phyloP scores from a whole-genome alignment of 1,140 invertebrate species.

The Parasteatoda tepidariorum region DNA sequence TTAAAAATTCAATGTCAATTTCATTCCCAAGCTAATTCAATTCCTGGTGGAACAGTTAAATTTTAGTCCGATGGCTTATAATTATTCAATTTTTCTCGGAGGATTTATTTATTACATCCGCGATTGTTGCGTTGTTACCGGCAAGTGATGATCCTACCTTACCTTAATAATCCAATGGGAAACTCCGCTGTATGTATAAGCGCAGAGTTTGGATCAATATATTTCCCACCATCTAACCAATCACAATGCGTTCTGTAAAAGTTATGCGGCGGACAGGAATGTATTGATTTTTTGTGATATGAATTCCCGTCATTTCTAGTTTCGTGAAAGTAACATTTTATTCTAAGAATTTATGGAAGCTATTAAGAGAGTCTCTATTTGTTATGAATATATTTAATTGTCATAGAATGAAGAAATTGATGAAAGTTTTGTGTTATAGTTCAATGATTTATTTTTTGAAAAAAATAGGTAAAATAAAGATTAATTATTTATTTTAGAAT shows the following conservation, averaged over 20 bases:
- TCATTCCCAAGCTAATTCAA: not conserved
- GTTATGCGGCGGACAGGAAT: not conserved
- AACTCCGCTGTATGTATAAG: not conserved
- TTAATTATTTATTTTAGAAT: no score
- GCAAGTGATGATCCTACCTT: not conserved
- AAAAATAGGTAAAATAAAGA: no score
- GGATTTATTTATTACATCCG: not conserved
- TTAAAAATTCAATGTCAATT: not conserved
- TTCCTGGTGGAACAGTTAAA: not conserved
- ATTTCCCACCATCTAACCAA: not conserved
- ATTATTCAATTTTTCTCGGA: not conserved
- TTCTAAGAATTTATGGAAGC: no score
- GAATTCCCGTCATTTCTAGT: no score
- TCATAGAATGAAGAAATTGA: no score
- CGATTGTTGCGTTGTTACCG: not conserved
- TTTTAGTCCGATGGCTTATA: not conserved
- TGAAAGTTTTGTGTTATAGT: no score
- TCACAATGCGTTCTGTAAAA: no score
- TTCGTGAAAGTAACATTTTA: no score
- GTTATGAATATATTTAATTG: no score
- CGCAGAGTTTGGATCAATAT: not conserved
- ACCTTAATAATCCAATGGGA: not conserved
- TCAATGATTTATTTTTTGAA: no score
- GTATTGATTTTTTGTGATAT: not conserved
- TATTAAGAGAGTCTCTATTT: no score